These are phyloP conservation scores for Mirounga angustirostris DNA, from an alignment of 2,113 vertebrate genomes.

Conservation along the genomic window DNA sequence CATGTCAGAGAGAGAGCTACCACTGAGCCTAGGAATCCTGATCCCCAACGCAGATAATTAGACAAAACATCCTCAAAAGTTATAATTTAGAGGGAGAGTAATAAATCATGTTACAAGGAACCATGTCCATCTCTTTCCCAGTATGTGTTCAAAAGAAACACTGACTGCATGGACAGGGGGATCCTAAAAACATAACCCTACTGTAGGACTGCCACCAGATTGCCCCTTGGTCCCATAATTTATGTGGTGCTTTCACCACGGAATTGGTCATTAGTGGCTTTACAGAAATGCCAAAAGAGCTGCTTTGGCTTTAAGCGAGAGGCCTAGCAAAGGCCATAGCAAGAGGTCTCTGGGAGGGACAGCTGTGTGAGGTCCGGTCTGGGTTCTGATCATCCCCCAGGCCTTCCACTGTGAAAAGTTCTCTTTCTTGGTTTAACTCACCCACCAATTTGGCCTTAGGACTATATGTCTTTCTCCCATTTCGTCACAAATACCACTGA, in stretches of 20 bases:
- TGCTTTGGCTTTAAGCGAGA: slow-evolving; percentile 8
- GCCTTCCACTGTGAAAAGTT: slow-evolving; percentile 12
- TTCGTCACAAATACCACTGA: slow-evolving; percentile 36
- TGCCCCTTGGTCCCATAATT: slow-evolving; percentile 12
- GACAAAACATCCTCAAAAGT: background rate
- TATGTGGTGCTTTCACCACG: slow-evolving; percentile 50
- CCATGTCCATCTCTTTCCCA: background rate
- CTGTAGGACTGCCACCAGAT: background rate
- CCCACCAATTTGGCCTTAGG: background rate
- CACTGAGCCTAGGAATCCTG: background rate
- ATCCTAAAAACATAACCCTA: slow-evolving; percentile 51
- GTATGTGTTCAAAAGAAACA: background rate
- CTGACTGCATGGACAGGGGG: background rate
- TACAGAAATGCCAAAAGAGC: slow-evolving; percentile 25
- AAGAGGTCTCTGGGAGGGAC: background rate
- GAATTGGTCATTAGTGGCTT: slow-evolving; percentile 31
- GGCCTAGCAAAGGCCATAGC: background rate
- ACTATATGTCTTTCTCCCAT: background rate
- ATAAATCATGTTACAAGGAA: background rate
- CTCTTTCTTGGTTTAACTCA: slow-evolving; percentile 55
- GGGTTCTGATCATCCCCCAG: background rate
- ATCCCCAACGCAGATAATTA: background rate
- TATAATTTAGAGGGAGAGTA: slow-evolving; percentile 1
- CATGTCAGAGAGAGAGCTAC: background rate
- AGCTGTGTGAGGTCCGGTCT: slow-evolving; percentile 42